A percentile compares a stretch with the other conserved stretches of the same genome.
phyloP scores from a whole-genome alignment of 2,797 vertebrate genomes.

The Bradypus variegatus region DNA sequence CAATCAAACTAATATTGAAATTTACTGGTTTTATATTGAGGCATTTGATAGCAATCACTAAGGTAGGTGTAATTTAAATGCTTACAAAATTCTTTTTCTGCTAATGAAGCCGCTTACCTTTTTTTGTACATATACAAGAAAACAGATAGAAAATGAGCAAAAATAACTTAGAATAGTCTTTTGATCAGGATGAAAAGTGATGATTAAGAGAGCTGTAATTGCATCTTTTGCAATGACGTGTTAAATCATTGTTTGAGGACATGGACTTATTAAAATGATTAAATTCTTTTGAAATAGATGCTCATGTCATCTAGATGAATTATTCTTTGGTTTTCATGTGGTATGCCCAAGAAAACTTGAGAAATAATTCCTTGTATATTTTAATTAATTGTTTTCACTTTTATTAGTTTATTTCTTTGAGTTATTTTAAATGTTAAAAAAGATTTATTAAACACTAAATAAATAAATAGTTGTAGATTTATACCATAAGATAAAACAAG shows the following conservation, averaged over 20 bases:
- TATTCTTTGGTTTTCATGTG: not conserved
- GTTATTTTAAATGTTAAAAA: not conserved
- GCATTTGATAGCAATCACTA: not conserved
- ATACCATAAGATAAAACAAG: not conserved
- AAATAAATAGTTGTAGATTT: not conserved
- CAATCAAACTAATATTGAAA: not conserved
- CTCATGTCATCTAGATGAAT: not conserved
- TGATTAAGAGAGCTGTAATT: not conserved
- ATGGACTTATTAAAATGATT: not conserved
- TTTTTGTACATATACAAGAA: not conserved
- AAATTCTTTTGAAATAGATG: not conserved
- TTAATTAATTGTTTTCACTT: not conserved
- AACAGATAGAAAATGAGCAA: not conserved
- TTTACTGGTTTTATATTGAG: not conserved
- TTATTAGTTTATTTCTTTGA: not conserved
- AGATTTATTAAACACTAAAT: not conserved
- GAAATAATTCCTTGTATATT: not conserved
- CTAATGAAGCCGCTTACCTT: not conserved
- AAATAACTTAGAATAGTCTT: not conserved
- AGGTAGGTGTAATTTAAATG: not conserved
- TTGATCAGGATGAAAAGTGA: not conserved
- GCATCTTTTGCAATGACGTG: not conserved
- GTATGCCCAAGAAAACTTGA: not conserved
- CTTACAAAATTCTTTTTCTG: not conserved
- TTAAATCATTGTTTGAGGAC: not conserved